Evolutionary conservation across 1,140 invertebrate species (phyloP), one percentile per base, ranked within the genome.

Genomic region (Lordiphosa stackelbergi): DNA sequence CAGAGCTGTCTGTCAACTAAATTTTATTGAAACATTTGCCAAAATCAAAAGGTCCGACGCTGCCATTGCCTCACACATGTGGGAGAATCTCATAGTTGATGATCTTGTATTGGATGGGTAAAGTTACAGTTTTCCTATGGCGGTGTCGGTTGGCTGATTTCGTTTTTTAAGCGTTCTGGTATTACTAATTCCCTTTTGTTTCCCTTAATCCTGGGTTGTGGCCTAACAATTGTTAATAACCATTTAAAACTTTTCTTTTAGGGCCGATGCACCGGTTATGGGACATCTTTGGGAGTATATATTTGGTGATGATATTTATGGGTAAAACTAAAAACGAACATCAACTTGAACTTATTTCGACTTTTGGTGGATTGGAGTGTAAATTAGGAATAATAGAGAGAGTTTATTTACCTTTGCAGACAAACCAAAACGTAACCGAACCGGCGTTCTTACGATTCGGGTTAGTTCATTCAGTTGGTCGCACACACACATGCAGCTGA

Each of bases 191-290:
- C 34, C n/a, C 48, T 0, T 37, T 54, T 37, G 53, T 24, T 57
- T 22, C 55, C 65, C n/a, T n/a, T n/a, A n/a, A 58, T 62, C 35
- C 43, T 46, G 63, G 73, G 73, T 85, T 79, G 61, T 85, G 78
- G 75, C 53, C 55, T 66, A 68, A 75, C 71, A 62, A 55, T 43
- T 60, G 8, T 71, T 63, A 72, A 45, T 59, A 51, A 66, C 65
- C 65, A 42, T 54, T 34, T 84, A 60, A 53, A 35, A 63, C 40
- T 61, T 58, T 19, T 73, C 2, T 69, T 91, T 90, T 88, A 97
- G 96, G 97, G 96, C 96, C 75, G 97, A 99, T 92, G 97, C 97
- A 84, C 96, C 97, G 69, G 93, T 98, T 74, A 94, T 98, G 93
- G 96, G 93, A 75, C 95, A 97, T 90, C 89, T 96, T 66, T 98